phyloP scores from a whole-genome alignment of 2,797 vertebrate genomes.

The Enteromius trimaculatus region DNA sequence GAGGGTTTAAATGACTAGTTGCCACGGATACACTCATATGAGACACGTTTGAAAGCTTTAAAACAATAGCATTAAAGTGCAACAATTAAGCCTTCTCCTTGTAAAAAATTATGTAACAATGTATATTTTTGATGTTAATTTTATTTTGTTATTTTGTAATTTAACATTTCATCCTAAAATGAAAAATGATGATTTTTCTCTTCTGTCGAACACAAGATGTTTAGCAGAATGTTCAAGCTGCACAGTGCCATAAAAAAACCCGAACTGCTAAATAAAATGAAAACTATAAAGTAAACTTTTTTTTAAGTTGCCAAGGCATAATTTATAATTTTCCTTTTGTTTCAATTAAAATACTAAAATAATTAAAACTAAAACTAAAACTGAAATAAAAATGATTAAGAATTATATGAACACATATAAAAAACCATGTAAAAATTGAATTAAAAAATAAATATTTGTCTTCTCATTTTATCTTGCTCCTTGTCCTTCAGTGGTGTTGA shows the following conservation, averaged over 20 bases:
- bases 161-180: neutral
- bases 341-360: neutral
- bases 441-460: neutral
- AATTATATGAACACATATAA: neutral
- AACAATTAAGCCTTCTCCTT: neutral
- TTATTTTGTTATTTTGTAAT: neutral
- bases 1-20: slow-evolving; percentile 12
- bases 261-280: neutral
- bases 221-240: neutral
- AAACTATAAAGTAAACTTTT: neutral
- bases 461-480: neutral
- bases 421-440: neutral
- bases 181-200: neutral
- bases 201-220: neutral
- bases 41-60: neutral
- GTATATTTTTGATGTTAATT: neutral
- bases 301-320: neutral
- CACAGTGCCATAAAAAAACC: neutral
- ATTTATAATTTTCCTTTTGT: neutral
- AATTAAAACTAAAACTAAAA: neutral
- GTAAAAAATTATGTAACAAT: neutral
- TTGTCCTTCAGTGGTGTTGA: neutral
- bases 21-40: slow-evolving; percentile 29
- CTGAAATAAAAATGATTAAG: neutral
- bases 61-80: neutral